Percentiles rank a stretch among this genome's conserved stretches.
Evolutionary conservation across 2,888 invertebrate genomes (phyloP).

Genomic region (Zaprionus obscuricornis): DNA sequence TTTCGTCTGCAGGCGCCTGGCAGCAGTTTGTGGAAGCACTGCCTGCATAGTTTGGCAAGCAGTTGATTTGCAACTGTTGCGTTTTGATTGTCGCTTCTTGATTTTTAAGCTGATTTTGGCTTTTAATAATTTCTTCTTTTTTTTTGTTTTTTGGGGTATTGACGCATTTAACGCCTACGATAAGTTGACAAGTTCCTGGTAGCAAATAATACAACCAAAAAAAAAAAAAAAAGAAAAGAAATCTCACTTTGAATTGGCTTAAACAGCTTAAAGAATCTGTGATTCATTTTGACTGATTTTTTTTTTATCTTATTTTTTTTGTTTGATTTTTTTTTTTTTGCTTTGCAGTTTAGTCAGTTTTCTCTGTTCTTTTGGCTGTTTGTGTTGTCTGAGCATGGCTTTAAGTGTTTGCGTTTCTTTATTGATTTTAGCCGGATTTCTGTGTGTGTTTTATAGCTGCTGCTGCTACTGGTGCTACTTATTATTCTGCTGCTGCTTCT

Average conservation of each 20-base stretch:
- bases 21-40: conserved; percentile 6
- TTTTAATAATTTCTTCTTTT: too few relatives aligned
- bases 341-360: too few relatives aligned
- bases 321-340: conserved; percentile 18
- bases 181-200: conserved; percentile 30
- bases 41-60: background rate
- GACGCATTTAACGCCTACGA: conserved; percentile 31
- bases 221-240: conserved; percentile 12
- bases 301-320: conserved; percentile 14
- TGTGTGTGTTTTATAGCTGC: too few relatives aligned
- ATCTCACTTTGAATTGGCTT: conserved; percentile 7
- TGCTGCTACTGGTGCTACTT: conserved; percentile 34
- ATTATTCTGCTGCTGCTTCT: conserved; percentile 21
- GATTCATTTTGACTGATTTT: conserved; percentile 35
- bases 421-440: conserved; percentile 74
- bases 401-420: conserved; percentile 60
- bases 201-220: too few relatives aligned
- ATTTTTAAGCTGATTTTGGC: conserved; percentile 22
- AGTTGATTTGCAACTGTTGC: background rate
- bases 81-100: conserved; percentile 4
- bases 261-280: conserved; percentile 23
- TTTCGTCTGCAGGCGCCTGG: background rate
- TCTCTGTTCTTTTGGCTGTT: too few relatives aligned
- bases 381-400: conserved; percentile 51
- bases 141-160: too few relatives aligned